Evolutionary conservation across 37 sponge, comb jelly and placozoan genomes (phyloP).

Genomic region (Corticium candelabrum): DNA sequence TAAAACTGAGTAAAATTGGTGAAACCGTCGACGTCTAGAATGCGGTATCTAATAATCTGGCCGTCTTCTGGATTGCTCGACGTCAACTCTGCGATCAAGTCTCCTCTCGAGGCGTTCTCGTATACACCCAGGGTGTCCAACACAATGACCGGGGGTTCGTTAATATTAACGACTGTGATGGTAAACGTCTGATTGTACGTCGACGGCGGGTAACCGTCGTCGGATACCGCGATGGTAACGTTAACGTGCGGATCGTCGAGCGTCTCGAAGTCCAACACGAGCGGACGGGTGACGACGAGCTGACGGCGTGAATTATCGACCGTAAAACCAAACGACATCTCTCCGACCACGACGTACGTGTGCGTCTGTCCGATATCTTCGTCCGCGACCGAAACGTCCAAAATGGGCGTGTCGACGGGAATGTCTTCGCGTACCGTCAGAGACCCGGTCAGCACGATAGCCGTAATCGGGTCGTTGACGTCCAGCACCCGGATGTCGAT

Average conservation of each 20-base stretch:
- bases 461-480: not conserved
- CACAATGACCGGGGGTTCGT: not conserved
- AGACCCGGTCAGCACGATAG: not conserved
- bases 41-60: not conserved
- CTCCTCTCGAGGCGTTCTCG: not conserved
- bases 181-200: not conserved
- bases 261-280: not conserved
- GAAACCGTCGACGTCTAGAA: not conserved
- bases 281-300: not conserved
- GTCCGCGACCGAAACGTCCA: not conserved
- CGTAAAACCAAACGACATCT: not conserved
- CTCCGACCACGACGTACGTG: not conserved
- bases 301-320: not conserved
- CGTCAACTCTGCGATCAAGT: not conserved
- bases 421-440: not conserved
- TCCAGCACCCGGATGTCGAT: not conserved
- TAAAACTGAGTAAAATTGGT: not conserved
- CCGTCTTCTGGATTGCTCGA: not conserved
- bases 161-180: not conserved
- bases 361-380: constrained; percentile 5
- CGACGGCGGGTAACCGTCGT: not conserved
- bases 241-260: not conserved
- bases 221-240: not conserved
- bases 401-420: not conserved
- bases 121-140: not conserved